Base-by-base conservation (phyloP, 1,140 invertebrate species). In the Yoshiicerus persimilis region DNA sequence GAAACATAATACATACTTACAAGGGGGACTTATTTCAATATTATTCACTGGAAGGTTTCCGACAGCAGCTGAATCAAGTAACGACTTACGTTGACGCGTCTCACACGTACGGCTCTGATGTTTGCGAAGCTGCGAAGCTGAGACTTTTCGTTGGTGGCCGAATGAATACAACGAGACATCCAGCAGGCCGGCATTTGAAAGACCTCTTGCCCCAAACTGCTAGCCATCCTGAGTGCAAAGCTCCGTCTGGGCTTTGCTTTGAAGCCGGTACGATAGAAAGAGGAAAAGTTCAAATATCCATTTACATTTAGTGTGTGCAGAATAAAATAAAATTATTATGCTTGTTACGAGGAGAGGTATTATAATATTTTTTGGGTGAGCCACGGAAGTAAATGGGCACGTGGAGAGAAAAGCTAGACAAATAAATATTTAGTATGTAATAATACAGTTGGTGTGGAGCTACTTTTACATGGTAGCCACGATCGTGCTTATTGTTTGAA, bases 241-340 rank as follows among this genome's bases (percentile, higher is more conserved):
- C 97, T 0, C 93, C 95, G 5, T 96, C 95, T 66, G 96, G 96
- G 9, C 95, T 94, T 75, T 98, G 97, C 92, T 98, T 97, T 91
- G 96, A 96, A 92, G 97, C 95, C 87, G 97, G 95, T 90, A 96
- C 97, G 92, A 95, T 96, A 96, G 1, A 97, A 92, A 87, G 92
- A 92, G 84, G 93, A 92, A 92, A 88, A 88, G 23, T 20, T 0
- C n/a, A 36, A 86, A 30, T 20, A n/a, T 6, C 4, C n/a, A 80
- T 2, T 0, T 80, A 32, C 9, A 6, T 13, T 66, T 30, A 47
- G 41, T 16, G 8, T n/a, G n/a, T n/a, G n/a, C n/a, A n/a, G n/a
- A n/a, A n/a, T n/a, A n/a, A n/a, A n/a, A n/a, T n/a, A n/a, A n/a
- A n/a, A n/a, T n/a, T n/a, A n/a, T n/a, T n/a, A n/a, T n/a, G n/a